Conservation (phyloP, 2,888 invertebrate genomes). For the Dione vanillae region DNA sequence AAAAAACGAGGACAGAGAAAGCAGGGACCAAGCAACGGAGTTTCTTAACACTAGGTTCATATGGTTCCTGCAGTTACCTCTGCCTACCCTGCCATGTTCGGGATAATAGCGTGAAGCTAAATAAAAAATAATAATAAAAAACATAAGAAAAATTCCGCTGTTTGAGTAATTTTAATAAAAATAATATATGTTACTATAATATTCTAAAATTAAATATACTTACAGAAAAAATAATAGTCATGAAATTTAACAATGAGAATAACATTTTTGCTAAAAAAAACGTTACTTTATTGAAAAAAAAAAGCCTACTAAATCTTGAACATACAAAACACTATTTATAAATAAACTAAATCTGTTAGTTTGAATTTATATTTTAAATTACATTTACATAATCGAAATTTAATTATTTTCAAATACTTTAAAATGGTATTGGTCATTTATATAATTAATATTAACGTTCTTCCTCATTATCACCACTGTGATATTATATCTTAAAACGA, state of each 20-base stretch:
- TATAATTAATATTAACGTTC: not conserved
- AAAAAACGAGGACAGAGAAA: too few species aligned
- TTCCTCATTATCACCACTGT: not conserved
- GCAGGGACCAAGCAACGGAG: too few species aligned
- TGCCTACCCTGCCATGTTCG: too few species aligned
- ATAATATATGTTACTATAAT: too few species aligned
- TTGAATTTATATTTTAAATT: not conserved
- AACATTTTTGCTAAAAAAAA: conserved; percentile 3
- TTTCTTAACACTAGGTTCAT: too few species aligned
- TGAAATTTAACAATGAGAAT: not conserved
- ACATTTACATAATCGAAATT: not conserved
- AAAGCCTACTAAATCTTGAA: too few species aligned
- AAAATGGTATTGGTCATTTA: not conserved
- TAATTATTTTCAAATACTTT: not conserved
- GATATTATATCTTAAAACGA: too few species aligned
- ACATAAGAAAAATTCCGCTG: too few species aligned
- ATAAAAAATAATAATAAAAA: too few species aligned
- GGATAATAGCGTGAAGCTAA: too few species aligned
- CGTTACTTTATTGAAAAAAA: not conserved
- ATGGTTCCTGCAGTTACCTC: too few species aligned
- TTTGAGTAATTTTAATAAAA: too few species aligned
- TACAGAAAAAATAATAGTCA: not conserved
- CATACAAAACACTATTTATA: not conserved
- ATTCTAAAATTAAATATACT: not conserved
- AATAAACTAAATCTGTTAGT: not conserved